A percentile compares a stretch with the other conserved stretches of the same genome.
These are phyloP conservation scores for Lophura nycthemera DNA, from an alignment of 2,113 vertebrate species.

Conservation along the genomic window DNA sequence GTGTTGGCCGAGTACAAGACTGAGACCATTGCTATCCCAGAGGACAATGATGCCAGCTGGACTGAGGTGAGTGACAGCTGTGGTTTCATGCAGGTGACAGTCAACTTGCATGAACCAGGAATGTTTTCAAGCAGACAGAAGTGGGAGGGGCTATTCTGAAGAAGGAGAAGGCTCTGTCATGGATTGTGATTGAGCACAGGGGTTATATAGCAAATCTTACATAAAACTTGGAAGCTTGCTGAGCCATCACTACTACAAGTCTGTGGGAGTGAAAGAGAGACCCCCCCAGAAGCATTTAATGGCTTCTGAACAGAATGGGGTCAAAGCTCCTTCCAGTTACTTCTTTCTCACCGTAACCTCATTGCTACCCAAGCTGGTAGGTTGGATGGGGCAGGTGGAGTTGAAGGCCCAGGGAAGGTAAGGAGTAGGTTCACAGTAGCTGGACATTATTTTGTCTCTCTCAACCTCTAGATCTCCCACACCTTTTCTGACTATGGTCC, in stretches of 20 bases:
- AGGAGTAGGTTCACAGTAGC: neutral
- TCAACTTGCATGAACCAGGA: neutral
- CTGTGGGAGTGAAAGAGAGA: neutral
- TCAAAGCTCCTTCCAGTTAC: neutral
- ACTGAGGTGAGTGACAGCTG: slow-evolving; percentile 63
- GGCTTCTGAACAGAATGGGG: neutral
- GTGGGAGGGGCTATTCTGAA: neutral
- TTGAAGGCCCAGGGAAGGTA: neutral
- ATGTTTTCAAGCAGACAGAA: neutral
- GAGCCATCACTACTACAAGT: neutral
- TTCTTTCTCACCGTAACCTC: neutral
- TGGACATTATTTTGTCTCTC: neutral
- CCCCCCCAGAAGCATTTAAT: neutral
- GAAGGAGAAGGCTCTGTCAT: neutral
- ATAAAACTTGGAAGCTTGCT: neutral
- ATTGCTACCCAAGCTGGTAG: neutral
- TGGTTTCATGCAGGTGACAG: neutral
- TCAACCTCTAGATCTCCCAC: slow-evolving; percentile 82
- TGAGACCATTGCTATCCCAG: slow-evolving; percentile 75
- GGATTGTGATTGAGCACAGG: neutral
- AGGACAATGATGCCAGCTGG: slow-evolving; percentile 63
- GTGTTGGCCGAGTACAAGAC: slow-evolving; percentile 78
- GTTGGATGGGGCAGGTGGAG: neutral
- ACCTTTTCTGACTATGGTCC: slow-evolving; percentile 87
- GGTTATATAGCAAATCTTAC: neutral